Percentiles rank a stretch among this genome's conserved stretches.
phyloP scores from a whole-genome alignment of 2,113 vertebrate species.

The human (Homo sapiens) region GRCh38 chr19:5610501-5611000 shows the following conservation, averaged over 20 bases:
- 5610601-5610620: background rate
- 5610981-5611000: conserved; percentile 79
- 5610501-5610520: background rate
- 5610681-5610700: conserved; percentile 91
- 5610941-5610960: conserved; percentile 76
- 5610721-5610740: background rate
- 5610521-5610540: background rate
- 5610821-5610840: conserved; percentile 78
- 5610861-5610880: conserved; percentile 72
- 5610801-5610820: conserved; percentile 67
- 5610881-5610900: conserved; percentile 71
- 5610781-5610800: conserved; percentile 82
- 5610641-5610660: conserved; percentile 92
- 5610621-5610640: conserved; percentile 81
- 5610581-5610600: background rate
- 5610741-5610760: conserved; percentile 61
- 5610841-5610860: conserved; percentile 69
- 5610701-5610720: conserved; percentile 63
- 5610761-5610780: conserved; percentile 84
- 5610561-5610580: background rate
- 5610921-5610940: conserved; percentile 82
- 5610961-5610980: conserved; percentile 75
- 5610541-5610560: background rate
- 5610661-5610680: conserved; percentile 90
- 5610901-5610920: conserved; percentile 81